A percentile compares a stretch with the other conserved stretches of the same genome.
Conservation (phyloP, 2,797 vertebrate genomes). For the Emys orbicularis region DNA sequence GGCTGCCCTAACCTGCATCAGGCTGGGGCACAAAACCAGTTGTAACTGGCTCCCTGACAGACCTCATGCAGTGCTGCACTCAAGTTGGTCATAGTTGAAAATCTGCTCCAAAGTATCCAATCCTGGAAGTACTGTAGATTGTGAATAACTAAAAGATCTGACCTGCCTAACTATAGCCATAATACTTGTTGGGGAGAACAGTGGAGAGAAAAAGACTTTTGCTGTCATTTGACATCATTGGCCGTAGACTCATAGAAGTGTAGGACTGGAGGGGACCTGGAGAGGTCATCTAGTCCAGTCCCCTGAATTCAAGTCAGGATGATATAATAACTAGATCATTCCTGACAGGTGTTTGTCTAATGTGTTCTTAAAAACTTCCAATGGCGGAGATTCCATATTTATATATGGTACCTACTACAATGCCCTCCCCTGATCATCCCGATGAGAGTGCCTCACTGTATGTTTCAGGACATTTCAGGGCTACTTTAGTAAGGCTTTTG, state of each 20-base stretch:
- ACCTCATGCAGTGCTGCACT: neutral
- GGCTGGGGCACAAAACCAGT: neutral
- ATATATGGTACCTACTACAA: too few species aligned
- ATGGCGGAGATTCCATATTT: too few species aligned
- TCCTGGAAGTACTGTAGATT: neutral
- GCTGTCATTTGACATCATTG: neutral
- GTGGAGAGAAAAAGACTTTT: neutral
- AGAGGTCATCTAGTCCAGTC: too few species aligned
- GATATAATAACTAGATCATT: too few species aligned
- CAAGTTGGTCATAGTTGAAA: neutral
- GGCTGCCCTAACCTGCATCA: neutral
- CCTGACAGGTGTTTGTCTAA: too few species aligned
- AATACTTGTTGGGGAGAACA: neutral
- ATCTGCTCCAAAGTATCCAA: accelerated
- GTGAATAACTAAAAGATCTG: neutral
- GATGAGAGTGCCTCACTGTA: too few species aligned
- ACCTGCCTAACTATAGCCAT: neutral
- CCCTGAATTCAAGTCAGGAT: too few species aligned
- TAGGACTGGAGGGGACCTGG: too few species aligned
- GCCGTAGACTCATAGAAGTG: too few species aligned
- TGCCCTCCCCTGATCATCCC: too few species aligned
- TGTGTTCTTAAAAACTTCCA: too few species aligned
- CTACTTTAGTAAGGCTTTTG: neutral
- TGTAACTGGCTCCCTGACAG: neutral
- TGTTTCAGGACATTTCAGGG: accelerated